Evolutionary conservation across 2,113 vertebrate species (phyloP).

Genomic region (Delphinus delphis): DNA sequence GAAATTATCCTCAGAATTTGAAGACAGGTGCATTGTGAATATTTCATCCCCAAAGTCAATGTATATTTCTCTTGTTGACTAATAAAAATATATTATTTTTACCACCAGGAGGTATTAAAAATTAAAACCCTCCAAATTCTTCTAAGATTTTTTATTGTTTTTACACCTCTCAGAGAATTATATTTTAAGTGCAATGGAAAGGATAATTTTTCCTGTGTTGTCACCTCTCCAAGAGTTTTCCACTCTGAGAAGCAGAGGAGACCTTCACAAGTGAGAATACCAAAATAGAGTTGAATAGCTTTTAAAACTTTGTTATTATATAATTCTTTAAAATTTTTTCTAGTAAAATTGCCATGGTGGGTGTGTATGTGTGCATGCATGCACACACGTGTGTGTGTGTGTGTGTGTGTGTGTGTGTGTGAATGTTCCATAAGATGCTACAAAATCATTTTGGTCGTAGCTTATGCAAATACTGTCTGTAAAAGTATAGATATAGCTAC

Average conservation of each 20-base stretch:
- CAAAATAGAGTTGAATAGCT: slow-evolving; percentile 51
- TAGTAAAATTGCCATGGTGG: not conserved
- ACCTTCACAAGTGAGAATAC: slow-evolving; percentile 64
- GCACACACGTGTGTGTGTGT: not conserved
- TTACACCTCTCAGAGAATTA: slow-evolving; percentile 23
- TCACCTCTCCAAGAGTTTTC: slow-evolving; percentile 48
- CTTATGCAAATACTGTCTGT: not conserved
- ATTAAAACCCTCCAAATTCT: not conserved
- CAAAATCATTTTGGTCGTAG: not conserved
- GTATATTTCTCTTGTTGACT: not conserved
- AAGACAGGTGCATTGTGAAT: not conserved
- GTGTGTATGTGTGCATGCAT: not conserved
- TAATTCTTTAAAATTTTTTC: slow-evolving; percentile 6
- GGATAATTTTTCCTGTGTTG: slow-evolving; percentile 41
- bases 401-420: not conserved
- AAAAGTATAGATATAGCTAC: not conserved
- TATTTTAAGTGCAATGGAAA: slow-evolving; percentile 52
- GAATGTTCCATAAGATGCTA: not conserved
- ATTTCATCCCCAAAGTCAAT: not conserved
- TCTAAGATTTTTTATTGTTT: not conserved
- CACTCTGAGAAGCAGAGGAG: not conserved
- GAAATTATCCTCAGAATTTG: not conserved
- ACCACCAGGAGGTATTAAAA: not conserved
- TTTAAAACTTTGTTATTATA: not conserved
- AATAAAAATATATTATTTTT: slow-evolving; percentile 21